These are phyloP conservation scores for Dromius quadrimaculatus DNA, from an alignment of 2,888 invertebrate species.

Conservation along the genomic window DNA sequence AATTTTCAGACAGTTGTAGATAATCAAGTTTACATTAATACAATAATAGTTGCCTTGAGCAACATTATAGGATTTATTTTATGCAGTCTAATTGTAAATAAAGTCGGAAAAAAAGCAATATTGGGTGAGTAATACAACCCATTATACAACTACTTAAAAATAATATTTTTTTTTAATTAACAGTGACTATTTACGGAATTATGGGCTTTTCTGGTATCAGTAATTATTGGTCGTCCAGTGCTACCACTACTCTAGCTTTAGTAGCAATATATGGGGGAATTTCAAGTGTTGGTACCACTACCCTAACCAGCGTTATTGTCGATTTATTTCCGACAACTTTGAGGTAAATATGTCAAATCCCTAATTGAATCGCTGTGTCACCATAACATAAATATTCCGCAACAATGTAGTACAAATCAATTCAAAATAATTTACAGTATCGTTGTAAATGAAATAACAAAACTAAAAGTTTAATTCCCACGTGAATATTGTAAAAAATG, in stretches of 20 bases:
- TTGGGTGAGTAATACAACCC: slow-evolving; percentile 65
- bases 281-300: slow-evolving; percentile 71
- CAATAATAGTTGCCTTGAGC: slow-evolving; percentile 75
- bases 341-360: slow-evolving; percentile 67
- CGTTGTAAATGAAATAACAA: too few species aligned
- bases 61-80: slow-evolving; percentile 75
- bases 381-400: neutral
- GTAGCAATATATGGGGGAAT: slow-evolving; percentile 71
- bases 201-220: slow-evolving; percentile 67
- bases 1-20: slow-evolving; percentile 67
- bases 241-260: slow-evolving; percentile 69
- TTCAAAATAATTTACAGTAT: too few species aligned
- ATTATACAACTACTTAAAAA: neutral
- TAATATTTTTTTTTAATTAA: neutral
- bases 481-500: too few species aligned
- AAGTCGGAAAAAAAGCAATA: slow-evolving; percentile 69
- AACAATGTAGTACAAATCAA: too few species aligned
- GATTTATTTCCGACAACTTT: slow-evolving; percentile 76
- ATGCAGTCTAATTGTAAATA: slow-evolving; percentile 70
- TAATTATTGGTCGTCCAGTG: slow-evolving; percentile 72
- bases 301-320: slow-evolving; percentile 74
- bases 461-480: too few species aligned
- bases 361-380: neutral
- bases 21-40: slow-evolving; percentile 75
- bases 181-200: slow-evolving; percentile 41